Evolutionary conservation across 2,113 vertebrate genomes (phyloP).

Genomic region (zebrafish (Danio rerio)): GRCz12tu NC_133189.1:3391001-3391500

Average conservation of each 20-base stretch:
- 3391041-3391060: too few relatives aligned
- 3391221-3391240: background rate
- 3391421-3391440: background rate
- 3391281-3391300: background rate
- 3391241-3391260: too few relatives aligned
- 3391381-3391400: background rate
- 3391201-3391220: background rate
- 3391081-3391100: too few relatives aligned
- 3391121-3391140: background rate
- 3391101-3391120: too few relatives aligned
- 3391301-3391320: background rate
- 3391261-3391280: too few relatives aligned
- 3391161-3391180: background rate
- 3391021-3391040: too few relatives aligned
- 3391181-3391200: background rate
- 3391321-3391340: background rate
- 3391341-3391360: background rate
- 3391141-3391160: background rate
- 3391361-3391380: background rate
- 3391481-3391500: conserved; percentile 23
- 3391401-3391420: background rate
- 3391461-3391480: conserved; percentile 7
- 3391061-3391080: too few relatives aligned
- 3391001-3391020: too few relatives aligned
- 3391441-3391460: background rate